Percentiles rank a stretch among this genome's conserved stretches.
phyloP scores from a whole-genome alignment of 2,113 vertebrate genomes.

The Pluvianellus socialis region DNA sequence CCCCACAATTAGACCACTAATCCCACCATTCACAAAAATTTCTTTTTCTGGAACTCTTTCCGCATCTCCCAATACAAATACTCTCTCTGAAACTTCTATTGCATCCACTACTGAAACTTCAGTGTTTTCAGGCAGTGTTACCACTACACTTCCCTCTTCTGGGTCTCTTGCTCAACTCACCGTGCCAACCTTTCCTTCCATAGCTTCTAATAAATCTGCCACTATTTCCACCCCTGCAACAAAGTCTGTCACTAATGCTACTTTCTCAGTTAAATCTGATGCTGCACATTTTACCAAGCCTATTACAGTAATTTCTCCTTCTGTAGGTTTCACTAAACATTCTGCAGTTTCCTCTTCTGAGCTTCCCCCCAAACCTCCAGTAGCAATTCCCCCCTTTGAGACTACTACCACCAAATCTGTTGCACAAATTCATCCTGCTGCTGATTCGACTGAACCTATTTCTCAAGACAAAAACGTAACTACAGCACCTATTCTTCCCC shows the following conservation, averaged over 20 bases:
- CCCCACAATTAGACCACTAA: not conserved
- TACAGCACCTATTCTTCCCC: not conserved
- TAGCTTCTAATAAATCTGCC: not conserved
- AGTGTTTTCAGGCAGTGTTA: not conserved
- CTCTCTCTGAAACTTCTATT: not conserved
- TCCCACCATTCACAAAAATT: not conserved
- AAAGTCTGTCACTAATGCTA: not conserved
- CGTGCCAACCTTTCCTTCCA: not conserved
- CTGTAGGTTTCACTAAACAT: conserved; percentile 24
- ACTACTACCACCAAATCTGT: not conserved
- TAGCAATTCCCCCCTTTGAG: not conserved
- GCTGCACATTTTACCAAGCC: not conserved
- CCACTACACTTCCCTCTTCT: not conserved
- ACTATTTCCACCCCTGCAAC: not conserved
- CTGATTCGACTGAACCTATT: not conserved
- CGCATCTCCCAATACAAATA: not conserved
- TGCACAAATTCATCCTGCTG: not conserved
- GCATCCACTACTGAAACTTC: not conserved
- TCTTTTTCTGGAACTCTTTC: not conserved
- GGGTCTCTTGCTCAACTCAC: not conserved
- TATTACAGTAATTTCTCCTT: conserved; percentile 14
- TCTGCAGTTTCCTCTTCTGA: conserved; percentile 2
- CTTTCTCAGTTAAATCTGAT: not conserved
- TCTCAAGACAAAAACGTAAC: not conserved
- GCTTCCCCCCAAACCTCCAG: not conserved